Evolutionary conservation across 2,113 vertebrate genomes (phyloP).

Genomic region (Ploceus nigricollis): DNA sequence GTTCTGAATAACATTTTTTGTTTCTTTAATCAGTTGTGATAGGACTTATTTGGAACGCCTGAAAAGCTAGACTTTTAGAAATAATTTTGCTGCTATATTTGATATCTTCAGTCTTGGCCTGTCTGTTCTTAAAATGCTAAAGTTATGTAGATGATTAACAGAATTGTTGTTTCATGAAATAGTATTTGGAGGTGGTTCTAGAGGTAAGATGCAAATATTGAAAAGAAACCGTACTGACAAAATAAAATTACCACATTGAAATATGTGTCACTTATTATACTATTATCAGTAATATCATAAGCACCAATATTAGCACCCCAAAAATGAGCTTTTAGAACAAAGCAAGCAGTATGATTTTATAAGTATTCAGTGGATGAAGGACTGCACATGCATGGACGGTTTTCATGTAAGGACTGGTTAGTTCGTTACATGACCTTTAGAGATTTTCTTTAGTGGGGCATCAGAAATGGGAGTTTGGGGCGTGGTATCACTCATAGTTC

Average conservation of each 20-base stretch:
- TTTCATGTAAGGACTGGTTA: neutral
- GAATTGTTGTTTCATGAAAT: neutral
- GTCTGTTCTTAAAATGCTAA: neutral
- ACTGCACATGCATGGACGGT: neutral
- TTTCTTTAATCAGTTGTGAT: neutral
- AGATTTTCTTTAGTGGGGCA: neutral
- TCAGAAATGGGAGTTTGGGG: neutral
- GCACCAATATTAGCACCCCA: neutral
- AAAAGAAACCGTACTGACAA: neutral
- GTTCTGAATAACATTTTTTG: neutral
- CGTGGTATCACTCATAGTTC: accelerated
- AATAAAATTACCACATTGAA: neutral
- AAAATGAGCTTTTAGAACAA: neutral
- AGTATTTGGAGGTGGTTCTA: neutral
- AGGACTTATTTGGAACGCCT: neutral
- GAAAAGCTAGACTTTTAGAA: neutral
- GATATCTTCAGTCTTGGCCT: neutral
- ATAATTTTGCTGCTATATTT: neutral
- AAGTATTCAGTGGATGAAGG: neutral
- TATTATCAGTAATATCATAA: neutral
- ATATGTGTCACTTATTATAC: accelerated
- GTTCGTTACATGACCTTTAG: neutral
- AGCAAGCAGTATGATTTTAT: neutral
- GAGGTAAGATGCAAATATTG: neutral
- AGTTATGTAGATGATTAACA: neutral